These are phyloP conservation scores for Sapajus apella DNA, from an alignment of 2,113 vertebrate species.

Conservation along the genomic window DNA sequence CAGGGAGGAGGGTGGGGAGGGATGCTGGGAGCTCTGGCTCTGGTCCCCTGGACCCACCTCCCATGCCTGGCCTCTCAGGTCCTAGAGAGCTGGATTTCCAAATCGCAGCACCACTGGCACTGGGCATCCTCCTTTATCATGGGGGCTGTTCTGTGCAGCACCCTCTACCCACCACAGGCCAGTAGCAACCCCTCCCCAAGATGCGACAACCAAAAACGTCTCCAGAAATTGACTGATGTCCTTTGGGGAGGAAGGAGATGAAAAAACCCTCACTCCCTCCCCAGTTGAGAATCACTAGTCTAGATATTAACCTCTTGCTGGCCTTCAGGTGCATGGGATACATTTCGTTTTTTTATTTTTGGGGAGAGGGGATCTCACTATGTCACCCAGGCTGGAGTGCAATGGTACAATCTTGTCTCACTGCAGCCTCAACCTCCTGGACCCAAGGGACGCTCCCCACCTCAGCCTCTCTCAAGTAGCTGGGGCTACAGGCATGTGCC, in stretches of 20 bases:
- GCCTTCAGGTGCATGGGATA: not conserved
- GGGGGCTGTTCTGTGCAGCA: too few species aligned
- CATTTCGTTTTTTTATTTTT: not conserved
- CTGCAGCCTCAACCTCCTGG: too few species aligned
- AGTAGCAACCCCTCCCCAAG: not conserved
- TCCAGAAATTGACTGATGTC: not conserved
- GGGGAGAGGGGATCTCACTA: too few species aligned
- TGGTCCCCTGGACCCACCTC: not conserved
- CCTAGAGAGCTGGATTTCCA: not conserved
- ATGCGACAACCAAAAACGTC: not conserved
- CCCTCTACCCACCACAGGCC: not conserved
- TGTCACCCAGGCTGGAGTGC: too few species aligned
- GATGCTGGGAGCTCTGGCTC: too few species aligned
- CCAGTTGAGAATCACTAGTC: fast-evolving
- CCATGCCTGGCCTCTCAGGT: not conserved
- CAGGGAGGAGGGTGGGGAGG: fast-evolving
- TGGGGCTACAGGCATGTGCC: too few species aligned
- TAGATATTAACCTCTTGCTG: too few species aligned
- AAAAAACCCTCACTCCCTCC: fast-evolving
- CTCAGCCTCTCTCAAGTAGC: too few species aligned
- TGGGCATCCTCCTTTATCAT: not conserved
- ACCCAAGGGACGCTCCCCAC: too few species aligned
- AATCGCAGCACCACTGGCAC: not conserved
- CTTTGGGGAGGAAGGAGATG: not conserved
- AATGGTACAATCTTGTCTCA: too few species aligned